These are phyloP conservation scores for Leucoma salicis DNA, from an alignment of 2,888 invertebrate species.

Conservation along the genomic window DNA sequence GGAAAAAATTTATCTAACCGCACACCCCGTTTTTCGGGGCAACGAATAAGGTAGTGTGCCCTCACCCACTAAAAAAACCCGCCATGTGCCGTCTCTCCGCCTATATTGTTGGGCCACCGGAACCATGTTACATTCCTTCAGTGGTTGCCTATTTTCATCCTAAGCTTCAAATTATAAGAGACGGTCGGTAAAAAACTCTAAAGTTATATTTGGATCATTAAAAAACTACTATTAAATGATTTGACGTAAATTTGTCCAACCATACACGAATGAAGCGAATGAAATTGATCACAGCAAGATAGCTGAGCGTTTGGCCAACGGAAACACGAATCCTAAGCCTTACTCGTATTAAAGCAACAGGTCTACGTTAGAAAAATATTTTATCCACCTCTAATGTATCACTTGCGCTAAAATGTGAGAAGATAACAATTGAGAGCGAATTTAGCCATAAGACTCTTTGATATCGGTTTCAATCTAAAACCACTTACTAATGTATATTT, in stretches of 20 bases:
- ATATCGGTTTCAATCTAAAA: slow-evolving; percentile 51
- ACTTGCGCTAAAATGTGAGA: slow-evolving; percentile 47
- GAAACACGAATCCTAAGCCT: slow-evolving; percentile 44
- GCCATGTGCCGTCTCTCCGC: too few species aligned
- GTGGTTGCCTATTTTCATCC: too few species aligned
- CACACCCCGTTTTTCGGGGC: too few species aligned
- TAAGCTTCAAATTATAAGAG: not conserved
- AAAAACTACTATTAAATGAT: slow-evolving; percentile 7
- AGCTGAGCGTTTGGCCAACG: slow-evolving; percentile 35
- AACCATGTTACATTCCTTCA: too few species aligned
- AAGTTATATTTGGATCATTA: slow-evolving; percentile 8
- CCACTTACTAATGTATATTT: not conserved
- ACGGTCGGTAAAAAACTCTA: not conserved
- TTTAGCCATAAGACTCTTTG: slow-evolving; percentile 39
- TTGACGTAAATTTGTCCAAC: slow-evolving; percentile 23
- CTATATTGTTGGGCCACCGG: too few species aligned
- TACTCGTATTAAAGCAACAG: slow-evolving; percentile 68
- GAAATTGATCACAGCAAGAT: slow-evolving; percentile 37
- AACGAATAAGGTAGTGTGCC: too few species aligned
- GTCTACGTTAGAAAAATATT: slow-evolving; percentile 70
- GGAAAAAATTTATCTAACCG: too few species aligned
- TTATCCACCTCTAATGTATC: slow-evolving; percentile 72
- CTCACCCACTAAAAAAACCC: too few species aligned
- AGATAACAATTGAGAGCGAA: slow-evolving; percentile 42
- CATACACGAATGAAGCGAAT: slow-evolving; percentile 28